A percentile compares a stretch with the other conserved stretches of the same genome.
Conservation (phyloP, 2,888 invertebrate genomes). For the Spilosoma lubricipeda region DNA sequence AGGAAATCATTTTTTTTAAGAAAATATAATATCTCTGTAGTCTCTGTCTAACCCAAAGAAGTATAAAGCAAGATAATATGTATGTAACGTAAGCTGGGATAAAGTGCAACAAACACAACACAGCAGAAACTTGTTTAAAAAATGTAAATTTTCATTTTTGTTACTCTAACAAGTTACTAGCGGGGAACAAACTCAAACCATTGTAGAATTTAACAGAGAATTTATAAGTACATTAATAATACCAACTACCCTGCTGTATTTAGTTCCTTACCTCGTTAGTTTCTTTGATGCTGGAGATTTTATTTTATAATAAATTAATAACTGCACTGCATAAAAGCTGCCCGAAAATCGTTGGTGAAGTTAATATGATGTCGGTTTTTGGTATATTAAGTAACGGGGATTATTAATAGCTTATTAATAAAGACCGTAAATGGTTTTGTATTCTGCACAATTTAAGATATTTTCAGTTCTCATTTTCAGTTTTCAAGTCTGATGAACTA, state of each 20-base stretch:
- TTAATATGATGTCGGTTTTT: not conserved
- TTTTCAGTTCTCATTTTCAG: not conserved
- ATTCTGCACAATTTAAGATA: not conserved
- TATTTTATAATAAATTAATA: not conserved
- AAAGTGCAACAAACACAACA: not conserved
- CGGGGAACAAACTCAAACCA: not conserved
- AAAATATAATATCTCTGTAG: not conserved
- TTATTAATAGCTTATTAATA: not conserved
- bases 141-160: conserved; percentile 12
- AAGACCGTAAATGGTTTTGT: not conserved
- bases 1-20: no score
- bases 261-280: not conserved
- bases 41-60: not conserved
- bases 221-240: conserved; percentile 1
- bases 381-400: not conserved
- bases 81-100: not conserved
- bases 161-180: not conserved
- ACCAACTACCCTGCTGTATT: not conserved
- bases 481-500: not conserved
- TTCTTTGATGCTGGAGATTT: not conserved
- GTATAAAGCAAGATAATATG: not conserved
- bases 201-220: not conserved
- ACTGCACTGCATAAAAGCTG: not conserved
- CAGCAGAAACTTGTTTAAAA: conserved; percentile 3
- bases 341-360: not conserved